phyloP scores from a whole-genome alignment of 2,888 invertebrate species.

The Muscina levida region DNA sequence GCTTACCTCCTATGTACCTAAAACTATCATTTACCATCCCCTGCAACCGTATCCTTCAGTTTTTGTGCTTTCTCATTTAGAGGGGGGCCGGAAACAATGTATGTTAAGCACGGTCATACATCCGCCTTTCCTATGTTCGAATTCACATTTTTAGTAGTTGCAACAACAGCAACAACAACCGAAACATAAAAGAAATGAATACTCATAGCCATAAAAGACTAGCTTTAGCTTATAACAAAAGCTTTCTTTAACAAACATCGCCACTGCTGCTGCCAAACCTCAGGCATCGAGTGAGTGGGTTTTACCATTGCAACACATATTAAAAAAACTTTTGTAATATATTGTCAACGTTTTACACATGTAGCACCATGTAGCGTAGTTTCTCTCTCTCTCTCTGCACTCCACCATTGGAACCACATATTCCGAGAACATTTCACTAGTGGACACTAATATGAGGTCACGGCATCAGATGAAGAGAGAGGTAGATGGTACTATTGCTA shows the following conservation, averaged over 20 bases:
- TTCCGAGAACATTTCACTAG: no score
- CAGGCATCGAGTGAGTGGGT: slow-evolving; percentile 12
- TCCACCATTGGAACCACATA: not conserved
- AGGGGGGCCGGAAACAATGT: slow-evolving; percentile 34
- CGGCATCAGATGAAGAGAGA: no score
- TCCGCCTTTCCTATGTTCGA: slow-evolving; percentile 30
- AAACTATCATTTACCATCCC: no score
- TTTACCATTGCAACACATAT: slow-evolving; percentile 7
- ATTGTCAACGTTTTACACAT: slow-evolving; percentile 31
- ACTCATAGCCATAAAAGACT: not conserved
- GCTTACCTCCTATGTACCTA: no score
- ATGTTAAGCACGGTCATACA: slow-evolving; percentile 20
- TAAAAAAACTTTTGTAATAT: slow-evolving; percentile 37
- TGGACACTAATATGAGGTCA: no score
- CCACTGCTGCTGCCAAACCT: slow-evolving; percentile 8
- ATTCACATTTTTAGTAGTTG: not conserved
- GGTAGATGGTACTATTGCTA: no score
- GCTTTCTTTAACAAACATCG: slow-evolving; percentile 22
- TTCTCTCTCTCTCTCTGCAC: not conserved
- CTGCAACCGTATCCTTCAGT: no score
- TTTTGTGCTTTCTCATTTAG: no score
- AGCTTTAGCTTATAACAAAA: slow-evolving; percentile 10
- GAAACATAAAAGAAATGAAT: slow-evolving; percentile 32
- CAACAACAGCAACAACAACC: slow-evolving; percentile 19
- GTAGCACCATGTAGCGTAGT: not conserved